These are phyloP conservation scores for Festucalex cinctus DNA, from an alignment of 2,113 vertebrate species.

Conservation along the genomic window DNA sequence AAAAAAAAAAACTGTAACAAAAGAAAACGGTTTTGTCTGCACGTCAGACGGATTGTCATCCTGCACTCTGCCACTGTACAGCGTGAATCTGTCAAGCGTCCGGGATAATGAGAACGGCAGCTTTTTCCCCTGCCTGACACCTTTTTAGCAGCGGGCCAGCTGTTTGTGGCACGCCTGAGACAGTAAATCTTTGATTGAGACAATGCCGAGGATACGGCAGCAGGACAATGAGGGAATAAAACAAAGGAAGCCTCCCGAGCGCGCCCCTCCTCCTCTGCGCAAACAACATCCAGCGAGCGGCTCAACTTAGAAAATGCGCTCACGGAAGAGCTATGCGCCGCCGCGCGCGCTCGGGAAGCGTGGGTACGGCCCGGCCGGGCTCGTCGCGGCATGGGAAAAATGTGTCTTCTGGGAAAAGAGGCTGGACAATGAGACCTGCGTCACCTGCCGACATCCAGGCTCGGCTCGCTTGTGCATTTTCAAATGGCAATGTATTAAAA, in stretches of 20 bases:
- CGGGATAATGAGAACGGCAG: slow-evolving; percentile 68
- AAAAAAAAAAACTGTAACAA: neutral
- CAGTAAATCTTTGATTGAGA: slow-evolving; percentile 79
- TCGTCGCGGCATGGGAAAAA: slow-evolving; percentile 29
- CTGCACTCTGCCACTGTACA: neutral
- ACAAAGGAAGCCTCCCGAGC: slow-evolving; percentile 73
- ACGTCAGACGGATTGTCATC: neutral
- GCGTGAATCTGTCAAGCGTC: slow-evolving; percentile 36
- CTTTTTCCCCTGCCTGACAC: slow-evolving; percentile 66
- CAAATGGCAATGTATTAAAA: neutral
- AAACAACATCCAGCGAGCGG: slow-evolving; percentile 54
- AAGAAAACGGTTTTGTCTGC: slow-evolving; percentile 7
- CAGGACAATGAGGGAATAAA: slow-evolving; percentile 79
- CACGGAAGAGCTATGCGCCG: slow-evolving; percentile 40
- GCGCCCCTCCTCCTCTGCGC: slow-evolving; percentile 57
- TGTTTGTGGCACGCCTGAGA: slow-evolving; percentile 43
- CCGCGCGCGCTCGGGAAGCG: slow-evolving; percentile 8
- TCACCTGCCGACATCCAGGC: slow-evolving; percentile 13
- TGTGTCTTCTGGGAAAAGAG: slow-evolving; percentile 26
- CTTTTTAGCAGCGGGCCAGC: slow-evolving; percentile 68
- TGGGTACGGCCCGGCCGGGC: slow-evolving; percentile 10
- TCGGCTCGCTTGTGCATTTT: neutral
- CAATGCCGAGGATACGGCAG: slow-evolving; percentile 78
- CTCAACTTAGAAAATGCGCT: slow-evolving; percentile 19
- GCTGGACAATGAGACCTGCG: slow-evolving; percentile 26